These are phyloP conservation scores for Lissonota sp. DNA, from an alignment of 2,888 invertebrate species.

Conservation along the genomic window DNA sequence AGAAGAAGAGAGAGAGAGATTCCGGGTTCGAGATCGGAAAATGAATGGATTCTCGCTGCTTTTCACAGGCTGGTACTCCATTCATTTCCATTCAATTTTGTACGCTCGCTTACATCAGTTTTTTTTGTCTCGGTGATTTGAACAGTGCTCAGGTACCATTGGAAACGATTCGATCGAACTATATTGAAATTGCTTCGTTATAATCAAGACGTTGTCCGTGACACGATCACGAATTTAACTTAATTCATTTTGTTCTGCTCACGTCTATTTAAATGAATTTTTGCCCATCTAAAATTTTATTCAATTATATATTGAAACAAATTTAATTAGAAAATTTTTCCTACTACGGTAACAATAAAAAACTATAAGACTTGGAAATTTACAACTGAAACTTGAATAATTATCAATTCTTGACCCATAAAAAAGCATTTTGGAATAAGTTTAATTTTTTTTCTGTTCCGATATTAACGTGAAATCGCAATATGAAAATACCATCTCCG, in stretches of 20 bases:
- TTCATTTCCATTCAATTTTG: slow-evolving; percentile 7
- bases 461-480: no score
- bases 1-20: neutral
- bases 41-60: neutral
- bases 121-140: neutral
- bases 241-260: slow-evolving; percentile 43
- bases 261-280: no score
- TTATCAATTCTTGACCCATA: no score
- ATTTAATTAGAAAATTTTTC: no score
- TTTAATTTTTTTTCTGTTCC: no score
- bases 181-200: slow-evolving; percentile 74
- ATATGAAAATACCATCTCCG: no score
- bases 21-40: neutral
- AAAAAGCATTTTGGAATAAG: no score
- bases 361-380: no score
- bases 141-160: slow-evolving; percentile 68
- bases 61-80: neutral
- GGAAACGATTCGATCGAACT: slow-evolving; percentile 69
- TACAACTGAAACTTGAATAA: no score
- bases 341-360: no score
- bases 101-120: neutral
- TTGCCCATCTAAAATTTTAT: no score
- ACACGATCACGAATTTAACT: slow-evolving; percentile 2
- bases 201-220: slow-evolving; percentile 66
- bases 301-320: no score